Evolutionary conservation across 2,113 vertebrate species (phyloP), one percentile per base, ranked within the genome.

Genomic region (Gallinago media): DNA sequence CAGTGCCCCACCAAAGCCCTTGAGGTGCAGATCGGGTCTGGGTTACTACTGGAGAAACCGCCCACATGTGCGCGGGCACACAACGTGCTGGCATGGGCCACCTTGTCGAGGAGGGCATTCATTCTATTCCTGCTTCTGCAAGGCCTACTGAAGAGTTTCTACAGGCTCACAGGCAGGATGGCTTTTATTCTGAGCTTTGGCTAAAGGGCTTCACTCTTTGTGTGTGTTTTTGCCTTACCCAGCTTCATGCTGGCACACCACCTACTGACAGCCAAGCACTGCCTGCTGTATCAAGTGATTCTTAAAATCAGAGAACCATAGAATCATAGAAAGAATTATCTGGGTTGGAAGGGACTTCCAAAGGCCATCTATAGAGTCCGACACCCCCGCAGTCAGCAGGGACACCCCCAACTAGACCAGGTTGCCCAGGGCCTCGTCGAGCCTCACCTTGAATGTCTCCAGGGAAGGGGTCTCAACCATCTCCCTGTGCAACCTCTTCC

Each of bases 31-130:
- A 55, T 50, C 20, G n/a, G 44, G 58, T 31, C 70, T 61, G 68
- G n/a, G 75, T 78, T 34, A 7, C 34, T 12, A 9, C 23, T 8
- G 31, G 11, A 49, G 59, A 76, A 85, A 42, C 40, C 44, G 14
- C 46, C 20, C 0, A 11, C 46, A 47, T 3, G 0, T 8, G 22
- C 27, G 27, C 0, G 0, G 65, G 42, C 32, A 62, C 21, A 8
- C 14, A 42, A 11, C 2, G 2, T 22, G 5, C 8, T 50, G 73
- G 38, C 55, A 26, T 4, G 26, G 31, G 47, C 70, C 73, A 22
- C 36, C 15, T 44, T 40, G 38, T 71, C 83, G 89, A 10, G 20
- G 40, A 38, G 55, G 62, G 52, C 12, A 8, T 76, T 63, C 59
- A 47, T 42, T 52, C 65, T 61, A 61, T 38, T 76, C 82, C 59